Conservation (phyloP, 2,797 vertebrate genomes). For the Trachurus trachurus region DNA sequence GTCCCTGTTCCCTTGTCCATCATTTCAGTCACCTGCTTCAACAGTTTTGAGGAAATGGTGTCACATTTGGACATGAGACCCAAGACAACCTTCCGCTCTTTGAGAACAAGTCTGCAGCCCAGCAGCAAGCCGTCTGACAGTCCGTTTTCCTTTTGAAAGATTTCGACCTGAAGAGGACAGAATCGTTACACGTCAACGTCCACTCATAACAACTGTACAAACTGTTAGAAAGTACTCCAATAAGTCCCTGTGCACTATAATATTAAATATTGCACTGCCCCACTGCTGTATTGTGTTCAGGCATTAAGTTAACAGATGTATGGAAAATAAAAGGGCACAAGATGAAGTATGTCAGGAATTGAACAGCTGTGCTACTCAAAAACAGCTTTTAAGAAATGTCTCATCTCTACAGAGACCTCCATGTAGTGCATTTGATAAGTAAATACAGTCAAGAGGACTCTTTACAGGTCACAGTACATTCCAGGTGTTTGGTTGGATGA, state of each 20-base stretch:
- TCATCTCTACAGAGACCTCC: background rate
- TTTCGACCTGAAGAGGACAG: constrained; percentile 82
- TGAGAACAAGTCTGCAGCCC: constrained; percentile 92
- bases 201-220: background rate
- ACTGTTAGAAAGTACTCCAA: background rate
- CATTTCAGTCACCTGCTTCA: constrained; percentile 90
- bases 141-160: constrained; percentile 85
- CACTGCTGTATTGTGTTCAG: background rate
- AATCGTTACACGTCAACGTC: background rate
- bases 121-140: constrained; percentile 90
- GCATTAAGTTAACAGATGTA: constrained; percentile 7
- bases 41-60: constrained; percentile 92
- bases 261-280: background rate
- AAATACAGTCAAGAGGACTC: background rate
- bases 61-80: constrained; percentile 96
- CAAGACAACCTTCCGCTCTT: constrained; percentile 91
- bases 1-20: constrained; percentile 86
- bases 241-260: too few species aligned
- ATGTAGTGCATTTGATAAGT: too few species aligned
- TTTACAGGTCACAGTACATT: constrained; percentile 12
- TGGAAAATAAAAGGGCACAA: background rate
- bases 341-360: background rate
- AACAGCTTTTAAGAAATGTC: background rate
- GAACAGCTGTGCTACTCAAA: background rate
- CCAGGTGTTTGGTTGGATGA: constrained; percentile 17